Evolutionary conservation across 2,113 vertebrate genomes (phyloP), one percentile per base, ranked within the genome.

Genomic region (Protobothrops mucrosquamatus): DNA sequence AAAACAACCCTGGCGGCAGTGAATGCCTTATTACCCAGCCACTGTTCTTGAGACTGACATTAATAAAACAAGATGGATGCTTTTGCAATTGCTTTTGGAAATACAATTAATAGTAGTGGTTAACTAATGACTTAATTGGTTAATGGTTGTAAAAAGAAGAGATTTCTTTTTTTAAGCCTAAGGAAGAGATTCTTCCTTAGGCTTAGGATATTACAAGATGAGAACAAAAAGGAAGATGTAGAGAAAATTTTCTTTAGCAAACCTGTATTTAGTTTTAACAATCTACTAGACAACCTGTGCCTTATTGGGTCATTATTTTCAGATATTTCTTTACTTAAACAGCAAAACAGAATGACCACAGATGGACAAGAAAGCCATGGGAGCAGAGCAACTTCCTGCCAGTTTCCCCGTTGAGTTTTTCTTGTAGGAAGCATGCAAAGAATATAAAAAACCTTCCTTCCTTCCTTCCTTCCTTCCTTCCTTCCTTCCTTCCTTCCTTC

Each of bases 81-180:
- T 51, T 95, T 94, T 89, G 24, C 57, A 89, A 92, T 92, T 64
- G 54, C 29, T 48, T 56, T 87, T 89, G 89, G 61, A 94, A 93
- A 88, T 15, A 18, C 0, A 89, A 95, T 48, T 94, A 92, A 64
- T 87, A 22, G 4, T 23, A 89, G 2, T 46, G 29, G 87, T 91
- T 94, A 46, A 9, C 26, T 92, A 85, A 57, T 94, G 81, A 92
- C 61, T 92, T 92, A 94, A 90, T 61, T 61, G 11, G 52, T 91
- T 93, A 94, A 89, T 56, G 51, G 26, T 74, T 93, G 10, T 54
- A 87, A 94, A 93, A 86, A 51, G 64, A 94, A 93, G n/a, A n/a
- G n/a, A n/a, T n/a, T n/a, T n/a, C n/a, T n/a, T n/a, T n/a, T n/a
- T n/a, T n/a, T n/a, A n/a, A n/a, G n/a, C n/a, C n/a, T n/a, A n/a